Conservation (phyloP, 2,888 invertebrate genomes). For the Dolichopus griseipennis region DNA sequence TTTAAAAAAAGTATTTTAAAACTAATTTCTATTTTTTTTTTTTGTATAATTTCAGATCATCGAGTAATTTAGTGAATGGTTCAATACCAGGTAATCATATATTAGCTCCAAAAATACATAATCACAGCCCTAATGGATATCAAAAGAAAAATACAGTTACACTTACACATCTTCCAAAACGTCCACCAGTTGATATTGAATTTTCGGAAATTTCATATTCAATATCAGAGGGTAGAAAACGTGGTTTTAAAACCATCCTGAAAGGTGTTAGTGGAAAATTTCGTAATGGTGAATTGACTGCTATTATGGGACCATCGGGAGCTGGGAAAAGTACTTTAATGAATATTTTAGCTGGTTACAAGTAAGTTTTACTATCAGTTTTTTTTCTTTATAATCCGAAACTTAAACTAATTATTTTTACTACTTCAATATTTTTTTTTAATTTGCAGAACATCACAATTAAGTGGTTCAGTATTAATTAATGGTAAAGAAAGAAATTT, state of each 20-base stretch:
- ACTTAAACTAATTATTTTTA: slow-evolving; percentile 8
- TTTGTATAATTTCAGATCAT: slow-evolving; percentile 49
- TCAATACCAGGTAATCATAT: slow-evolving; percentile 43
- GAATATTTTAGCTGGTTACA: slow-evolving; percentile 83
- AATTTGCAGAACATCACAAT: slow-evolving; percentile 63
- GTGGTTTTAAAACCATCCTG: slow-evolving; percentile 76
- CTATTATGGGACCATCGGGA: slow-evolving; percentile 91
- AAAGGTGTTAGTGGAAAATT: slow-evolving; percentile 85
- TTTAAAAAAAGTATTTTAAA: neutral
- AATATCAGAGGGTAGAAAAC: slow-evolving; percentile 71
- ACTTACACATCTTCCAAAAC: slow-evolving; percentile 71
- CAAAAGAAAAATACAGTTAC: slow-evolving; percentile 61
- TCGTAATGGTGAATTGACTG: slow-evolving; percentile 82
- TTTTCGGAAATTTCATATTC: slow-evolving; percentile 82
- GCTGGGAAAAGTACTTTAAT: slow-evolving; percentile 73
- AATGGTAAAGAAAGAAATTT: slow-evolving; percentile 82
- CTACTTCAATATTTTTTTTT: slow-evolving; percentile 11
- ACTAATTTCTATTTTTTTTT: no score
- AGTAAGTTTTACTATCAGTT: slow-evolving; percentile 62
- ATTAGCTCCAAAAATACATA: slow-evolving; percentile 61
- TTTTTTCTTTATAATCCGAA: slow-evolving; percentile 11
- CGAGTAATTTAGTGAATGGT: slow-evolving; percentile 65
- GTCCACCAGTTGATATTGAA: slow-evolving; percentile 84
- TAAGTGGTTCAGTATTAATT: slow-evolving; percentile 77
- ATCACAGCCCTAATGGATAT: slow-evolving; percentile 49